Conservation (phyloP, 2,113 vertebrate species). For the Rafetus swinhoei region DNA sequence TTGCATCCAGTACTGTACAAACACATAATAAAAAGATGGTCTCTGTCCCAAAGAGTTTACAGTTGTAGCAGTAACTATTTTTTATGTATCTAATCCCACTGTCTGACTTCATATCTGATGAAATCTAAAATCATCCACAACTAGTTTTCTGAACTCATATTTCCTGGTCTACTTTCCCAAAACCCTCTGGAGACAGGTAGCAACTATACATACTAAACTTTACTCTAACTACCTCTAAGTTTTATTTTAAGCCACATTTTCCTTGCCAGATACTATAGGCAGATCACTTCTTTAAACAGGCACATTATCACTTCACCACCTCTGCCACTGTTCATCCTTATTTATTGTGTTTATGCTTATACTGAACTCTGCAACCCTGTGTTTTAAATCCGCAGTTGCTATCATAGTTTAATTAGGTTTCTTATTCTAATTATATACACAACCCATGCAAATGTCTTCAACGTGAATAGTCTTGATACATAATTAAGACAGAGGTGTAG, state of each 20-base stretch:
- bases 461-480: not conserved
- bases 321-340: not conserved
- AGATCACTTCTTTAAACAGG: conserved; percentile 5
- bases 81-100: not conserved
- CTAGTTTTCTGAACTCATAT: not conserved
- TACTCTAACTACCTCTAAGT: not conserved
- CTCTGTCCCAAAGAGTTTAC: fast-evolving
- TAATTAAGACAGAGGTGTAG: not conserved
- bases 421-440: not conserved
- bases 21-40: not conserved
- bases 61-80: not conserved
- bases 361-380: not conserved
- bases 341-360: not conserved
- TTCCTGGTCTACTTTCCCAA: not conserved
- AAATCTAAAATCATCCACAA: not conserved
- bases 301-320: not conserved
- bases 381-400: conserved; percentile 1
- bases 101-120: fast-evolving
- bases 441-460: not conserved
- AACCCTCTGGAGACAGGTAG: not conserved
- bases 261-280: not conserved
- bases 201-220: not conserved
- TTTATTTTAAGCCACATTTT: not conserved
- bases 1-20: not conserved
- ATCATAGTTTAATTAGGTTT: not conserved